Conservation (phyloP, 2,797 vertebrate genomes). For the Amblyraja radiata region DNA sequence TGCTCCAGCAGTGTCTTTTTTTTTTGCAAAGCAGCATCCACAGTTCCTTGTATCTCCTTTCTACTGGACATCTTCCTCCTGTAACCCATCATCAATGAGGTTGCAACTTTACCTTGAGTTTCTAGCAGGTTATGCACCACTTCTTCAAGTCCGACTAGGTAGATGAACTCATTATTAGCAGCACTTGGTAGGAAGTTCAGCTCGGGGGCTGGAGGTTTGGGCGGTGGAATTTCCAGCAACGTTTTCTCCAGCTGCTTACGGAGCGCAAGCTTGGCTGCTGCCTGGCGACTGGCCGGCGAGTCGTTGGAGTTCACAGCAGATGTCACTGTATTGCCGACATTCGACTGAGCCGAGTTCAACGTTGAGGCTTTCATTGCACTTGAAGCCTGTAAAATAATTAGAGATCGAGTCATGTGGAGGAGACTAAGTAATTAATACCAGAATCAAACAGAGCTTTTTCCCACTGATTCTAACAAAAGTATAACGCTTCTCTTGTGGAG, state of each 20-base stretch:
- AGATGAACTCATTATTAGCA: conserved; percentile 97
- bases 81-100: background rate
- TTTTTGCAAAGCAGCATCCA: no score
- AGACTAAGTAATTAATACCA: background rate
- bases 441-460: background rate
- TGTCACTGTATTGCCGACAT: conserved; percentile 46
- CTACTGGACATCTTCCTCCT: no score
- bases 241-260: conserved; percentile 97
- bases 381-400: conserved; percentile 63
- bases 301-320: conserved; percentile 65
- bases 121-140: conserved; percentile 95
- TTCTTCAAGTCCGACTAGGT: conserved; percentile 90
- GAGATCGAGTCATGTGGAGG: background rate
- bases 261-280: conserved; percentile 85
- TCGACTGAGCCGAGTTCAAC: conserved; percentile 62
- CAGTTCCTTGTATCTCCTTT: no score
- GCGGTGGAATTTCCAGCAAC: conserved; percentile 89
- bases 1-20: no score
- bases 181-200: conserved; percentile 94
- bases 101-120: conserved; percentile 74
- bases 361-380: conserved; percentile 76
- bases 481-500: background rate
- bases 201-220: conserved; percentile 85
- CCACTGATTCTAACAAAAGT: background rate
- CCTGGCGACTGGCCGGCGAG: conserved; percentile 86